phyloP scores from a whole-genome alignment of 1,140 invertebrate genomes.

The Pectinophora gossypiella region DNA sequence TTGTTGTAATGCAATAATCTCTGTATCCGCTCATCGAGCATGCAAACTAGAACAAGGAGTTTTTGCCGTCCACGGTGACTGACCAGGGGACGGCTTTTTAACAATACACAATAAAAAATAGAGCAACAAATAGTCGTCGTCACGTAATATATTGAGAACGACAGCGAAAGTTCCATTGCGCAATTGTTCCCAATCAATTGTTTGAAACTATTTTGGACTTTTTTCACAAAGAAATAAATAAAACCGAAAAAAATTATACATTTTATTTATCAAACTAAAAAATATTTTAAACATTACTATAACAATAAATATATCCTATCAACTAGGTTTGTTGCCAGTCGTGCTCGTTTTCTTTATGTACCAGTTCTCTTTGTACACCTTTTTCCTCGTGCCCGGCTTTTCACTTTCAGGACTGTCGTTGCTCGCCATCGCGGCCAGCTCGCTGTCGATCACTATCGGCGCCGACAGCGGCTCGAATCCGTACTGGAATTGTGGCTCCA shows the following conservation, averaged over 20 bases:
- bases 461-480: constrained; percentile 62
- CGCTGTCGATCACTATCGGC: constrained; percentile 44
- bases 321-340: constrained; percentile 39
- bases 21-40: constrained; percentile 9
- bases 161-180: constrained; percentile 55
- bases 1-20: constrained; percentile 8
- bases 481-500: constrained; percentile 68
- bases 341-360: constrained; percentile 61
- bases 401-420: constrained; percentile 54
- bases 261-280: not conserved
- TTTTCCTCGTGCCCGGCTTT: constrained; percentile 57
- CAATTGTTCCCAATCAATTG: constrained; percentile 15
- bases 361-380: constrained; percentile 67
- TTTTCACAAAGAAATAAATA: not conserved
- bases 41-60: constrained; percentile 31
- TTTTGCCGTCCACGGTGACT: constrained; percentile 45
- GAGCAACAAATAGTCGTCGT: constrained; percentile 36
- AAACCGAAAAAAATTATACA: not conserved
- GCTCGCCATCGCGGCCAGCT: constrained; percentile 53
- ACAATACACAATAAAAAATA: constrained; percentile 29
- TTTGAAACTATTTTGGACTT: not conserved
- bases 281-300: constrained; percentile 18
- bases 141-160: constrained; percentile 53
- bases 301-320: constrained; percentile 50
- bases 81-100: constrained; percentile 36